Evolutionary conservation across 2,888 invertebrate genomes (phyloP), one percentile per base, ranked within the genome.

Genomic region (Ennomos quercinarius): DNA sequence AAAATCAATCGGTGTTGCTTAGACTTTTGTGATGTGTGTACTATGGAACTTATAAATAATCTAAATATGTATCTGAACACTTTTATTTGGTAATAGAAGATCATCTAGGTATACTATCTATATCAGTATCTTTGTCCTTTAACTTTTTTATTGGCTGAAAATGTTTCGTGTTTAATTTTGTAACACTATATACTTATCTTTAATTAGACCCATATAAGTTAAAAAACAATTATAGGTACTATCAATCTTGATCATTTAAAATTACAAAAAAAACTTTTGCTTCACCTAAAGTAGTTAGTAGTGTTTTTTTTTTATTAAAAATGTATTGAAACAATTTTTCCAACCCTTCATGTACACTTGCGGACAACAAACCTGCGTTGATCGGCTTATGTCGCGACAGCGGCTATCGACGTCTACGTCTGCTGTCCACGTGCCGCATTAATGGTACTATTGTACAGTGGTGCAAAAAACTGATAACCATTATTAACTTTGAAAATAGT

Each of bases 371-470:
- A 80, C 80, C 72, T 77, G 82, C 77, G 61, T 72, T 83, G 86
- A 89, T 88, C 88, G 83, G 89, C 86, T 89, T 87, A 89, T 70
- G 80, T 78, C 77, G 64, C 72, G 62, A 70, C 62, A 74, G 81
- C 54, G 78, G 77, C 83, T 74, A 70, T 66, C 79, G 74, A 65
- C 74, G 70, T 47, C 39, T 9, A 34, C 49, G 34, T 41, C 76
- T 63, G 61, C 71, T 74, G 78, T 80, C 86, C 87, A 87, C 88
- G 87, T 86, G 88, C 84, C 69, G 78, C 79, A 83, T 86, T 84
- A 84, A 79, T 81, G 43, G 42, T 57, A 41, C 48, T 36, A 40
- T 27, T 38, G 64, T 66, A 66, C 63, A 45, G 48, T 57, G n/a
- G 12, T 35, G 38, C 17, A 47, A 55, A 40, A 40, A 48, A 17